Percentiles rank a stretch among this genome's conserved stretches.
phyloP scores from a whole-genome alignment of 2,888 invertebrate genomes.

The Pollenia griseotomentosa region DNA sequence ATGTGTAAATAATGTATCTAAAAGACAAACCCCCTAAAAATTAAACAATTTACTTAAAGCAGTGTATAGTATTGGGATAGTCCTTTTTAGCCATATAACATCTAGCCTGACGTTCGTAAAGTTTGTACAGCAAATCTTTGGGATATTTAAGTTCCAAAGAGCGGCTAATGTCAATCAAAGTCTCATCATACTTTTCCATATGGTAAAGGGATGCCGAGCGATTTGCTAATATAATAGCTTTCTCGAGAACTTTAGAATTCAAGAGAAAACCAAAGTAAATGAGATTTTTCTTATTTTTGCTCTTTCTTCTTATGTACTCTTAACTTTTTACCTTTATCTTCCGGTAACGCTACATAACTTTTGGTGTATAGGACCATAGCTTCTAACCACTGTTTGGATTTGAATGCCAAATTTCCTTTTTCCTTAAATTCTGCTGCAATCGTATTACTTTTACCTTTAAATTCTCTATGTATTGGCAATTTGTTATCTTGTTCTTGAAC shows the following conservation, averaged over 20 bases:
- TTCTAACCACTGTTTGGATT: conserved; percentile 88
- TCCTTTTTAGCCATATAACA: conserved; percentile 89
- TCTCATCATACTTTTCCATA: conserved; percentile 87
- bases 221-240: conserved; percentile 90
- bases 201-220: conserved; percentile 92
- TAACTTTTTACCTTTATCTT: conserved; percentile 87
- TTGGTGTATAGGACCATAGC: conserved; percentile 89
- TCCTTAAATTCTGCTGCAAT: conserved; percentile 88
- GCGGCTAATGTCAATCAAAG: conserved; percentile 89
- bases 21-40: background rate
- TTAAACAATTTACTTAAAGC: conserved; percentile 40
- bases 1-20: background rate
- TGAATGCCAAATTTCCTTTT: conserved; percentile 90
- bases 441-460: conserved; percentile 85
- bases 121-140: conserved; percentile 89
- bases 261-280: conserved; percentile 5
- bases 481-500: conserved; percentile 84
- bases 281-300: background rate
- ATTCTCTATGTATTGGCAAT: conserved; percentile 85
- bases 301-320: background rate
- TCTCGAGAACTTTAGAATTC: conserved; percentile 85
- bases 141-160: conserved; percentile 89
- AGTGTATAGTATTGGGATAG: conserved; percentile 86
- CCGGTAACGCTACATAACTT: conserved; percentile 88
- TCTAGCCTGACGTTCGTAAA: conserved; percentile 90